These are phyloP conservation scores for Araneus ventricosus DNA, from an alignment of 1,140 invertebrate species.

Conservation along the genomic window DNA sequence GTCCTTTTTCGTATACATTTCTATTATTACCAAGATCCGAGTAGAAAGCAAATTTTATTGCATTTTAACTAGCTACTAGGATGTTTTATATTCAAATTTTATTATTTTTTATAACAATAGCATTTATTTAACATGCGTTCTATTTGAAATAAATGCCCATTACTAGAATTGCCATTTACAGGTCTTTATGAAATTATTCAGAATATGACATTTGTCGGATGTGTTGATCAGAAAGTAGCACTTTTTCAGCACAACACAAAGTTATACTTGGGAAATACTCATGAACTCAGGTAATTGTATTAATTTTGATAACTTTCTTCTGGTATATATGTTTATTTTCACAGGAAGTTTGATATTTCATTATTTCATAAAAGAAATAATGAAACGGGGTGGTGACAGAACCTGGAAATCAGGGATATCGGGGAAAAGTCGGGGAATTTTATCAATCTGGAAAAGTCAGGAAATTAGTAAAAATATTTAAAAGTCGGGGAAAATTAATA, in stretches of 20 bases:
- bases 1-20: background rate
- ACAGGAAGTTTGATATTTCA: no score
- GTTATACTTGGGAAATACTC: constrained; percentile 87
- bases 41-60: no score
- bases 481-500: no score
- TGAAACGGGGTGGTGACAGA: no score
- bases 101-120: background rate
- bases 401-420: no score
- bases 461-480: no score
- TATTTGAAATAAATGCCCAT: background rate
- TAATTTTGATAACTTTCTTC: background rate
- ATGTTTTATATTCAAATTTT: background rate
- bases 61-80: no score
- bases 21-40: background rate
- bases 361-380: no score
- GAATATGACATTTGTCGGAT: constrained; percentile 94
- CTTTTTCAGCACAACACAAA: constrained; percentile 93
- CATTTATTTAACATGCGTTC: background rate
- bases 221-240: constrained; percentile 86
- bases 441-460: no score
- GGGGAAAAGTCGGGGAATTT: no score
- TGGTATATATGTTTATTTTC: no score
- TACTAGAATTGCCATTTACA: constrained; percentile 15
- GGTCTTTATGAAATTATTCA: constrained; percentile 86
- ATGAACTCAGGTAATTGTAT: constrained; percentile 66